phyloP scores from a whole-genome alignment of 2,797 vertebrate species.

The Brachyalestes nurse region DNA sequence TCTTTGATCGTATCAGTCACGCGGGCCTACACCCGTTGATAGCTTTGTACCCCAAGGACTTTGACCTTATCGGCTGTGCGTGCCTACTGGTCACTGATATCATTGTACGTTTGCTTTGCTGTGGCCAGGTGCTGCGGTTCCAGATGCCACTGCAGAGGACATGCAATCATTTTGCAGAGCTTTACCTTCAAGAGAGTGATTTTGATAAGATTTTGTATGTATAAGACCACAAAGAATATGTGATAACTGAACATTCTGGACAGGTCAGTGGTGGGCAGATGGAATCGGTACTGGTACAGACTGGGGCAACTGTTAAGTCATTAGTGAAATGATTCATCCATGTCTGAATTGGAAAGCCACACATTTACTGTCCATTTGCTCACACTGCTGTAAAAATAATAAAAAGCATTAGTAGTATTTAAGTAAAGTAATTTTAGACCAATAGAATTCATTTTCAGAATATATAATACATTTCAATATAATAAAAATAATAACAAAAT shows the following conservation, averaged over 20 bases:
- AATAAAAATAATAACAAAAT: no score
- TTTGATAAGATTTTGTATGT: not conserved
- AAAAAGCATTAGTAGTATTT: not conserved
- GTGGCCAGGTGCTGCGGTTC: not conserved
- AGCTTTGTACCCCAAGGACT: conserved; percentile 13
- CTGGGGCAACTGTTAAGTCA: not conserved
- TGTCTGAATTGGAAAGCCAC: not conserved
- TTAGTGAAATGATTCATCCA: not conserved
- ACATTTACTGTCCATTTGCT: not conserved
- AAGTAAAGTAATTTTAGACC: not conserved
- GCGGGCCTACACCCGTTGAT: conserved; percentile 13
- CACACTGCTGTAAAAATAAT: not conserved
- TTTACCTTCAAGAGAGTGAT: conserved; percentile 8
- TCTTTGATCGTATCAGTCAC: not conserved
- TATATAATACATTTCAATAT: no score
- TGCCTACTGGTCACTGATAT: conserved; percentile 3
- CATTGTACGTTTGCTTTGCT: conserved; percentile 9
- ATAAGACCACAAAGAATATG: not conserved
- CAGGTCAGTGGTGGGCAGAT: no score
- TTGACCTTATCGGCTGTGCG: conserved; percentile 9
- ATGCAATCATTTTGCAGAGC: not conserved
- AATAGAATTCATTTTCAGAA: not conserved
- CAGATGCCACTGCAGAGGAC: not conserved
- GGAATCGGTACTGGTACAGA: not conserved
- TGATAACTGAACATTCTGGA: not conserved